These are phyloP conservation scores for Schizopygopsis malacanthus DNA, from an alignment of 2,797 vertebrate genomes.

Conservation along the genomic window DNA sequence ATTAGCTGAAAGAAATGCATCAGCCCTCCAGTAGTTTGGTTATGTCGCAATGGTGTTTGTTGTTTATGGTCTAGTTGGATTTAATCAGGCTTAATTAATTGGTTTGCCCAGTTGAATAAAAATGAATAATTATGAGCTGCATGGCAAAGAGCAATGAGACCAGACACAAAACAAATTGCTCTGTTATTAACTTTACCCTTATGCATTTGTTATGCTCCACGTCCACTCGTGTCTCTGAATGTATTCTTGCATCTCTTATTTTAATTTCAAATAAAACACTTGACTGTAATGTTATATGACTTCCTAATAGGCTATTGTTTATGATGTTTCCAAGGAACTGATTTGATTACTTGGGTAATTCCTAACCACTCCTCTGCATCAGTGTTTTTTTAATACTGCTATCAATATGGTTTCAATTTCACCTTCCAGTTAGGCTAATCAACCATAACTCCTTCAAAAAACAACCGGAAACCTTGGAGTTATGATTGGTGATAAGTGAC, in stretches of 20 bases:
- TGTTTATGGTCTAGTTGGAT: constrained; percentile 47
- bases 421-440: too few relatives aligned
- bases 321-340: constrained; percentile 1
- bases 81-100: constrained; percentile 52
- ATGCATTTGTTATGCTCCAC: constrained; percentile 23
- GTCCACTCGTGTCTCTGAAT: constrained; percentile 9
- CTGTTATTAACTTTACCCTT: constrained; percentile 46
- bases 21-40: constrained; percentile 24
- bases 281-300: background rate
- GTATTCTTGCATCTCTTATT: constrained; percentile 20
- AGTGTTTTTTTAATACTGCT: constrained; percentile 1
- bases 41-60: constrained; percentile 31
- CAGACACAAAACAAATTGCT: constrained; percentile 48
- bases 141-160: constrained; percentile 50
- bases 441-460: too few relatives aligned
- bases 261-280: constrained; percentile 46
- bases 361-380: background rate
- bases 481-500: too few relatives aligned
- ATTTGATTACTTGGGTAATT: constrained; percentile 18
- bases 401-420: background rate
- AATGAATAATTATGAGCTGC: constrained; percentile 51
- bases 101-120: constrained; percentile 48
- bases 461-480: too few relatives aligned
- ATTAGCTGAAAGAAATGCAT: constrained; percentile 30
- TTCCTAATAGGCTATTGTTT: constrained; percentile 39